phyloP scores from a whole-genome alignment of 1,140 invertebrate genomes.

The Drosophila insularis region DNA sequence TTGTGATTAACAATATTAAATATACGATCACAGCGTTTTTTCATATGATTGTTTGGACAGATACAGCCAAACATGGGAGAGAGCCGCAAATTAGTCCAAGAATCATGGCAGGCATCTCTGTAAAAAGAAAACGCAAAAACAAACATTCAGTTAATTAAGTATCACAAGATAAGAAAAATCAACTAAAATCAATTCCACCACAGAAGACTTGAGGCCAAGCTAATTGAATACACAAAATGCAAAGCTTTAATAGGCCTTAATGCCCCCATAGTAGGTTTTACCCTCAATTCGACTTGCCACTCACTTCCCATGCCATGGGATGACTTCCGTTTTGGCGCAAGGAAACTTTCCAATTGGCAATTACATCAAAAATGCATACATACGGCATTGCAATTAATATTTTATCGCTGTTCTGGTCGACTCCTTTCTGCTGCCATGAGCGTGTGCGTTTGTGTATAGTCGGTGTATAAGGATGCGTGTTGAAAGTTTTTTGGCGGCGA shows the following conservation, averaged over 20 bases:
- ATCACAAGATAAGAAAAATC: no score
- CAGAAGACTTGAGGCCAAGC: not conserved
- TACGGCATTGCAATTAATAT: constrained; percentile 77
- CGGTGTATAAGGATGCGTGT: constrained; percentile 45
- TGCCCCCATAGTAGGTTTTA: not conserved
- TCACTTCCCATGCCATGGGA: constrained; percentile 2
- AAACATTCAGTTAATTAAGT: constrained; percentile 21
- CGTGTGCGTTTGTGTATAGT: not conserved
- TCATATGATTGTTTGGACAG: constrained; percentile 93
- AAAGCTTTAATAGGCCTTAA: constrained; percentile 9
- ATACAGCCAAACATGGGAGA: constrained; percentile 95
- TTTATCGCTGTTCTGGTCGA: constrained; percentile 58
- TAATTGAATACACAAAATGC: constrained; percentile 22
- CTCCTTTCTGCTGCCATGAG: constrained; percentile 7
- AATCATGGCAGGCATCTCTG: constrained; percentile 91
- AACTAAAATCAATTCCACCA: constrained; percentile 37
- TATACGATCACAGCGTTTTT: constrained; percentile 92
- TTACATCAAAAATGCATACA: constrained; percentile 79
- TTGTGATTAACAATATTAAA: constrained; percentile 94
- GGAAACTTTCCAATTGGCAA: constrained; percentile 78
- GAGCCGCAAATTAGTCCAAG: constrained; percentile 91
- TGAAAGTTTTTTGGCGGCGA: constrained; percentile 64
- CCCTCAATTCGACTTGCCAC: not conserved
- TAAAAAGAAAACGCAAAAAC: constrained; percentile 57
- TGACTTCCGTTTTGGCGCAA: constrained; percentile 62